Evolutionary conservation across 2,797 vertebrate genomes (phyloP), one percentile per base, ranked within the genome.

Genomic region (Allobates femoralis): DNA sequence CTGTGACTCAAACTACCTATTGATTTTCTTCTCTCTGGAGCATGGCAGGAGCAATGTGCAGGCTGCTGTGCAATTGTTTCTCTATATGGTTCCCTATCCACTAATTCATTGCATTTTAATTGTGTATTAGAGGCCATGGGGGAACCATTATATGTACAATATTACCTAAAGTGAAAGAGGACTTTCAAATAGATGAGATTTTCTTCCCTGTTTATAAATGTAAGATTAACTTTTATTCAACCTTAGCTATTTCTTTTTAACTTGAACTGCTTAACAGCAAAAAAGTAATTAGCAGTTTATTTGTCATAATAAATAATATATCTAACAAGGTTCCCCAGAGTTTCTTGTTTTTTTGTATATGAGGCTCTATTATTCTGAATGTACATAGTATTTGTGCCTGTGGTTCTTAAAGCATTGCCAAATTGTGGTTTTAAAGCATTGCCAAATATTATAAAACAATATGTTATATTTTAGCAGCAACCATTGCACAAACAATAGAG

Each of bases 61-160:
- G 66, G 77, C 81, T 79, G 74, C 81, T 83, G 74, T 87, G 81
- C 86, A 87, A 84, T 87, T 87, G 75, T 87, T 87, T 84, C 86
- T 79, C 41, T 87, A 77, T 84, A 79, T 87, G 64, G 75, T 84
- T 87, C 86, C 86, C 81, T 74, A 74, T 87, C 81, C 86, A 74
- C 86, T 87, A 84, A 84, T 87, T 87, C 86, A 87, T 79, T 87
- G 86, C 81, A 87, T 87, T 87, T 87, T 84, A 87, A 87, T 87
- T 83, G 81, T 79, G 86, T 60, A 87, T 79, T 79, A 84, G 76
- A 84, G 62, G 28, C 76, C 81, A 74, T 78, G 75, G 74, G 86
- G 81, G 74, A 56, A 87, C 75, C 66, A 79, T 84, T 84, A 79
- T 71, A 83, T 79, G 75, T 73, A 84, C 66, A 71, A 84, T 87